A percentile compares a stretch with the other conserved stretches of the same genome.
phyloP scores from a whole-genome alignment of 2,113 vertebrate genomes.

The Hippolais icterina region DNA sequence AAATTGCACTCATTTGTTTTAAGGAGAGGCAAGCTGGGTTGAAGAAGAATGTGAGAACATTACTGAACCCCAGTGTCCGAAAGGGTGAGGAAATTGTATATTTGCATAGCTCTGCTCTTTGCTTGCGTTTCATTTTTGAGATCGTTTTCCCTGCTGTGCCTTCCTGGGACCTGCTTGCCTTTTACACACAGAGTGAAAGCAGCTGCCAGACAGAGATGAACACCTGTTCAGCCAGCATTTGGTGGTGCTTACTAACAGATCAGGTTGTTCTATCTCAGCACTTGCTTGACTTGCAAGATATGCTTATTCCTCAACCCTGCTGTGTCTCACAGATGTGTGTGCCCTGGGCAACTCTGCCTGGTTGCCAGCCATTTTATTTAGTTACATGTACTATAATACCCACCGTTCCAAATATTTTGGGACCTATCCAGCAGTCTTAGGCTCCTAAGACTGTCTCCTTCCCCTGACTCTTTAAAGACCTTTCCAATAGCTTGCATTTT shows the following conservation, averaged over 20 bases:
- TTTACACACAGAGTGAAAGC: background rate
- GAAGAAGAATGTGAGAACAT: slow-evolving; percentile 77
- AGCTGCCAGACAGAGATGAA: background rate
- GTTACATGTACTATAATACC: background rate
- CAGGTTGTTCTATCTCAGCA: background rate
- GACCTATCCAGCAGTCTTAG: background rate
- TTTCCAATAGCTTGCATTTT: background rate
- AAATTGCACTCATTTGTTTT: slow-evolving; percentile 51
- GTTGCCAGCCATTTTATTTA: background rate
- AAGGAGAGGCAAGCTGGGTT: slow-evolving; percentile 79
- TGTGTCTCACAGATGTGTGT: background rate
- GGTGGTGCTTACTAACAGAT: background rate
- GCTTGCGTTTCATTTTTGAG: background rate
- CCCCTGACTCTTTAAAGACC: background rate
- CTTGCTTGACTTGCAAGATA: background rate
- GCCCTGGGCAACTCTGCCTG: background rate
- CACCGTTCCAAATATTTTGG: background rate
- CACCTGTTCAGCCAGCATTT: background rate
- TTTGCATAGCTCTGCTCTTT: slow-evolving; percentile 29
- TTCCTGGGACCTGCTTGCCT: background rate
- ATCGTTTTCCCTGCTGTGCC: background rate
- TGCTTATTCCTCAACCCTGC: background rate
- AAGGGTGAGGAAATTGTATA: slow-evolving; percentile 72
- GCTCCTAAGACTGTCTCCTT: background rate
- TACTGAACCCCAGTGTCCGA: slow-evolving; percentile 74